Evolutionary conservation across 2,888 invertebrate genomes (phyloP).

Genomic region (Ypsolopha scabrella): DNA sequence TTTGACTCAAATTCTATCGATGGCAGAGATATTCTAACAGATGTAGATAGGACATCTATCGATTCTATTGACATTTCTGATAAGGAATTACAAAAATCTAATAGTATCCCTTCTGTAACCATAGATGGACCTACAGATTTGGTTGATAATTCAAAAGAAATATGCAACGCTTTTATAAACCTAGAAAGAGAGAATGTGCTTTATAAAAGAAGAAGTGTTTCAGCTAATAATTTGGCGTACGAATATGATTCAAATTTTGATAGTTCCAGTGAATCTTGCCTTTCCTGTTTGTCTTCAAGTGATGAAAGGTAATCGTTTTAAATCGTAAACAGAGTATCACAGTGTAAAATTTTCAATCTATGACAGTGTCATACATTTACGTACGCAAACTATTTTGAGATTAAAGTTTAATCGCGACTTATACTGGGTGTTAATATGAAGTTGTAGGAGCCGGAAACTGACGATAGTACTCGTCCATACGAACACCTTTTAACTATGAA

Average conservation of each 20-base stretch:
- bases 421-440: too few species aligned
- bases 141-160: slow-evolving; percentile 19
- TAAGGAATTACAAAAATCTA: slow-evolving; percentile 1
- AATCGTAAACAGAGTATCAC: not conserved
- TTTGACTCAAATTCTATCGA: slow-evolving; percentile 24
- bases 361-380: not conserved
- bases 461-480: too few species aligned
- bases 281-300: slow-evolving; percentile 39
- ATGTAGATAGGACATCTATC: slow-evolving; percentile 21
- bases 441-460: too few species aligned
- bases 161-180: slow-evolving; percentile 40
- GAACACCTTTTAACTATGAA: too few species aligned
- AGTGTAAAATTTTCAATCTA: too few species aligned
- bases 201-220: slow-evolving; percentile 33
- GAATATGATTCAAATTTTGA: slow-evolving; percentile 25
- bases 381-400: not conserved
- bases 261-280: slow-evolving; percentile 45
- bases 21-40: slow-evolving; percentile 12
- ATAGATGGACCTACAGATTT: slow-evolving; percentile 32
- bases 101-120: slow-evolving; percentile 40
- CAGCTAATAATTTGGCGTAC: slow-evolving; percentile 38
- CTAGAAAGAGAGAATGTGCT: slow-evolving; percentile 39
- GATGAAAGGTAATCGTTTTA: slow-evolving; percentile 42
- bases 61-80: slow-evolving; percentile 20
- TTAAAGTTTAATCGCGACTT: too few species aligned